These are phyloP conservation scores for Plutella xylostella DNA, from an alignment of 2,888 invertebrate species.

Conservation along the genomic window DNA sequence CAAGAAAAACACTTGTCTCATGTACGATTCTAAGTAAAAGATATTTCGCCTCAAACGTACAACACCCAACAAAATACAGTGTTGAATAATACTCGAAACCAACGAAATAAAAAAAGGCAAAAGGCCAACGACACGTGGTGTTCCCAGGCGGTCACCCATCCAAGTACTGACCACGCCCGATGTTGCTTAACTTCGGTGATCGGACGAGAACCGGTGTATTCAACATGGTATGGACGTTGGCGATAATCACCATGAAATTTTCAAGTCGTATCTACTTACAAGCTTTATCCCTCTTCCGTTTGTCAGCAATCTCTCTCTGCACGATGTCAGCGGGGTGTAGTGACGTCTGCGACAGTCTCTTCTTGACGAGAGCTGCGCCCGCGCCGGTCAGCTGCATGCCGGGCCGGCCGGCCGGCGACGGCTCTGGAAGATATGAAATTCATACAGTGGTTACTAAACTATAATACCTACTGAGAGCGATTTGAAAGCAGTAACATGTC, in stretches of 20 bases:
- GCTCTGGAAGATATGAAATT: constrained; percentile 22
- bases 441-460: too few species aligned
- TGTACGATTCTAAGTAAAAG: too few species aligned
- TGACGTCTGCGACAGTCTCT: constrained; percentile 36
- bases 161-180: constrained; percentile 45
- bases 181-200: constrained; percentile 28
- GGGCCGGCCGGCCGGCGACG: constrained; percentile 21
- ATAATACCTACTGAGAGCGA: too few species aligned
- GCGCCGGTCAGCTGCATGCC: constrained; percentile 55
- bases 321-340: constrained; percentile 46
- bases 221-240: constrained; percentile 23
- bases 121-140: constrained; percentile 39
- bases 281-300: constrained; percentile 50
- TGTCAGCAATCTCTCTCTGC: constrained; percentile 53
- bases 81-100: too few species aligned
- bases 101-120: too few species aligned
- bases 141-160: constrained; percentile 49
- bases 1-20: constrained; percentile 3
- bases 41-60: too few species aligned
- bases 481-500: too few species aligned
- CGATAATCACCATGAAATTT: too few species aligned
- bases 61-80: too few species aligned
- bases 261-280: too few species aligned
- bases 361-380: constrained; percentile 46
- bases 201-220: constrained; percentile 21